Conservation (phyloP, 2,113 vertebrate genomes). For the Seriola dumerili region DNA sequence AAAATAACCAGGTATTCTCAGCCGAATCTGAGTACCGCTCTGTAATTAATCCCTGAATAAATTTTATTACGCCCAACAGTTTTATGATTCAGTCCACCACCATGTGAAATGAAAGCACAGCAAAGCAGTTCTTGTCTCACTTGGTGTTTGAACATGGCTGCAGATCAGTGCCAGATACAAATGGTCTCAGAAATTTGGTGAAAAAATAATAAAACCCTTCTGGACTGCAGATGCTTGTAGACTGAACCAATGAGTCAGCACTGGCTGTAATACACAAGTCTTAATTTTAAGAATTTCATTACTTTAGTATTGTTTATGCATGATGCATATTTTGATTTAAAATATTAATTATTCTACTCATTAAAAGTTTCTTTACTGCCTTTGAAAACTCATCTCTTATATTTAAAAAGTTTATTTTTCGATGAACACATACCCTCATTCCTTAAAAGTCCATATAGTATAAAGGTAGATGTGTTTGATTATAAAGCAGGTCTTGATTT, state of each 20-base stretch:
- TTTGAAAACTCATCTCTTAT: too few relatives aligned
- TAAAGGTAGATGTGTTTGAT: too few relatives aligned
- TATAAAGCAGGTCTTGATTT: too few relatives aligned
- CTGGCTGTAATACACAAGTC: neutral
- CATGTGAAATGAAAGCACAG: constrained; percentile 59
- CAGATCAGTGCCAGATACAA: constrained; percentile 39
- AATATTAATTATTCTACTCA: neutral
- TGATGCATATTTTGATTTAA: neutral
- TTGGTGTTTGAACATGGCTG: constrained; percentile 26
- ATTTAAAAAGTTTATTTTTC: too few relatives aligned
- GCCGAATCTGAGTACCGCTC: constrained; percentile 70
- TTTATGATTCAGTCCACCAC: constrained; percentile 68
- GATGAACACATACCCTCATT: too few relatives aligned
- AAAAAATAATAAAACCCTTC: constrained; percentile 39
- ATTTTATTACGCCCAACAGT: constrained; percentile 66
- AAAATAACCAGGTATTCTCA: constrained; percentile 71
- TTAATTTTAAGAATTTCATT: neutral
- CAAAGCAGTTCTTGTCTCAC: constrained; percentile 22
- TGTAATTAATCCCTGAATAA: constrained; percentile 78
- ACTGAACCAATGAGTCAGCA: constrained; percentile 26
- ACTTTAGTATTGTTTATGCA: neutral
- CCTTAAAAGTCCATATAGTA: too few relatives aligned
- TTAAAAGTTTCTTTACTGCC: neutral
- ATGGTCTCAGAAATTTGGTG: constrained; percentile 41
- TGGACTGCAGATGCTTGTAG: constrained; percentile 43